These are phyloP conservation scores for Presbytis comata DNA, from an alignment of 2,797 vertebrate species.

Conservation along the genomic window DNA sequence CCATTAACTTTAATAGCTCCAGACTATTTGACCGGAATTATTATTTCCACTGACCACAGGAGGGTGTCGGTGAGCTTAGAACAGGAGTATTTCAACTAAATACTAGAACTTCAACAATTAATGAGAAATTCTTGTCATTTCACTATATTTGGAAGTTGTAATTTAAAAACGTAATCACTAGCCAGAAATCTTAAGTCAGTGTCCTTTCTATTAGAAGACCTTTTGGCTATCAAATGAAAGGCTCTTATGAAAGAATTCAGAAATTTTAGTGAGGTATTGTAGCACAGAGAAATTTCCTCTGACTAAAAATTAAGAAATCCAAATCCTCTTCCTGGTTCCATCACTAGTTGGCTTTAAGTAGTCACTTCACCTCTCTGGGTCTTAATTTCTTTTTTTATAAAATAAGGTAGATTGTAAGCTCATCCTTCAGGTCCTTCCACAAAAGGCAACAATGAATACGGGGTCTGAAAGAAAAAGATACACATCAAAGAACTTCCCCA, in stretches of 20 bases:
- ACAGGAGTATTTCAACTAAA: not conserved
- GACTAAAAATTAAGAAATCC: not conserved
- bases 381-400: slow-evolving; percentile 14
- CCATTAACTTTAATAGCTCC: not conserved
- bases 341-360: not conserved
- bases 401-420: not conserved
- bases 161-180: not conserved
- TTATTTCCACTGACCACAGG: slow-evolving; percentile 75
- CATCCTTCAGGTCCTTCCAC: not conserved
- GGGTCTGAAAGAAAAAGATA: not conserved
- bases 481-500: not conserved
- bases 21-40: not conserved
- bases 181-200: not conserved
- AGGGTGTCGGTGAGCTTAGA: slow-evolving; percentile 77
- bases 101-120: not conserved
- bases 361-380: not conserved
- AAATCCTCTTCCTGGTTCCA: not conserved
- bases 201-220: not conserved
- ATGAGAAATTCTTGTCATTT: not conserved
- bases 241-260: not conserved
- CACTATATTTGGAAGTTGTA: not conserved
- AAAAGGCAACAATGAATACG: not conserved
- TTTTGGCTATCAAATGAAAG: not conserved
- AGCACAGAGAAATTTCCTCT: not conserved
- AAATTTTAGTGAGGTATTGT: not conserved